A percentile compares a stretch with the other conserved stretches of the same genome.
These are phyloP conservation scores for Craterocephalus amniculus DNA, from an alignment of 2,797 vertebrate genomes.

Conservation along the genomic window DNA sequence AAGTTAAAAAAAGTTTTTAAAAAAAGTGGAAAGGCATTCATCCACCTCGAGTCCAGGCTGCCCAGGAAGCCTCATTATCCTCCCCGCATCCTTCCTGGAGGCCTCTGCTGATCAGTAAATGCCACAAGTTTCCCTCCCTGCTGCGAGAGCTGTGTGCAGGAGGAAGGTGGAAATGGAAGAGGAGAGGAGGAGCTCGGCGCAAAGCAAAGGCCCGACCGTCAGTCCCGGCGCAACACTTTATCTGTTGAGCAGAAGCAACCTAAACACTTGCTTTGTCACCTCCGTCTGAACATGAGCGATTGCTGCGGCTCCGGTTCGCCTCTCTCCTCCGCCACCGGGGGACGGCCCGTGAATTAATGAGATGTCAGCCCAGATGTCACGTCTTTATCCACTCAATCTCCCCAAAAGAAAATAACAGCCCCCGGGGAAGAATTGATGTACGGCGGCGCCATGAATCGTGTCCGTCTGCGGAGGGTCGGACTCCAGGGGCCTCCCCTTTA, in stretches of 20 bases:
- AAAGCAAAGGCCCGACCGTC: no score
- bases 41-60: slow-evolving; percentile 54
- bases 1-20: no score
- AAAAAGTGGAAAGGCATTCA: slow-evolving; percentile 38
- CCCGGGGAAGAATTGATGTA: slow-evolving; percentile 29
- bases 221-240: no score
- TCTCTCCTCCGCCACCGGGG: slow-evolving; percentile 55
- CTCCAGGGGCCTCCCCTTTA: slow-evolving; percentile 34
- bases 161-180: slow-evolving; percentile 15
- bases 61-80: slow-evolving; percentile 74
- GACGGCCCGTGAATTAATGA: slow-evolving; percentile 75
- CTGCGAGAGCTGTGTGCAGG: slow-evolving; percentile 47
- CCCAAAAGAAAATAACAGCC: slow-evolving; percentile 40
- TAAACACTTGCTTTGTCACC: slow-evolving; percentile 50
- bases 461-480: slow-evolving; percentile 39
- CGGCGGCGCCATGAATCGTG: slow-evolving; percentile 43
- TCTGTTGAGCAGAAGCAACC: slow-evolving; percentile 35
- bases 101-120: slow-evolving; percentile 73
- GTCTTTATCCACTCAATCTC: slow-evolving; percentile 73
- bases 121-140: slow-evolving; percentile 64
- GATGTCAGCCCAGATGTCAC: slow-evolving; percentile 71
- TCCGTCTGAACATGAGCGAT: slow-evolving; percentile 55
- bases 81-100: slow-evolving; percentile 57
- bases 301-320: slow-evolving; percentile 48
- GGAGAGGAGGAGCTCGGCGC: slow-evolving; percentile 16